Percentiles rank a stretch among this genome's conserved stretches.
These are phyloP conservation scores for Meloidogyne exigua DNA, from an alignment of 1,140 invertebrate genomes.

Conservation along the genomic window DNA sequence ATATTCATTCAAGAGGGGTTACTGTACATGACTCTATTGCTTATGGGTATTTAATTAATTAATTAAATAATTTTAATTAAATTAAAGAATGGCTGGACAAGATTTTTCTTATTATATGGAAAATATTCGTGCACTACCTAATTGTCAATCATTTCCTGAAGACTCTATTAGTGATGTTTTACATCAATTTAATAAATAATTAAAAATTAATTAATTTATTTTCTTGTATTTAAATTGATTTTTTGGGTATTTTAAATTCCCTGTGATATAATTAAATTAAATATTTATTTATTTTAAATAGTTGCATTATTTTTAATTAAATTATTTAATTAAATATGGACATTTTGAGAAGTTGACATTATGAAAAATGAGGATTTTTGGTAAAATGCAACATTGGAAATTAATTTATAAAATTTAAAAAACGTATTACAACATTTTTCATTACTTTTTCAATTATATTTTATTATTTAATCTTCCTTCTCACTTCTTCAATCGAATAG, in stretches of 20 bases:
- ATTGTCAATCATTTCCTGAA: slow-evolving; percentile 45
- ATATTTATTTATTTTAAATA: too few species aligned
- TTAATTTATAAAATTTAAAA: neutral
- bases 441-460: too few species aligned
- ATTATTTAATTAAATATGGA: too few species aligned
- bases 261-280: neutral
- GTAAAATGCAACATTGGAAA: too few species aligned
- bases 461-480: too few species aligned
- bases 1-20: slow-evolving; percentile 81
- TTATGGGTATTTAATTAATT: slow-evolving; percentile 72
- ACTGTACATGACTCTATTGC: slow-evolving; percentile 90
- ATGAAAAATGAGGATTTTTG: too few species aligned
- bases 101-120: slow-evolving; percentile 93
- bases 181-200: slow-evolving; percentile 1
- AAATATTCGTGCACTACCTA: slow-evolving; percentile 79
- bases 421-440: neutral
- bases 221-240: neutral
- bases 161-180: slow-evolving; percentile 38
- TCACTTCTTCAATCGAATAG: too few species aligned
- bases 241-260: neutral
- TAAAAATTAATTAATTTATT: neutral
- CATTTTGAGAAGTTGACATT: too few species aligned
- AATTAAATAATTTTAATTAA: slow-evolving; percentile 63
- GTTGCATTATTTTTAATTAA: too few species aligned
- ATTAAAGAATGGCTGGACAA: slow-evolving; percentile 79